These are phyloP conservation scores for Phaedon cochleariae DNA, from an alignment of 2,888 invertebrate species.

Conservation along the genomic window DNA sequence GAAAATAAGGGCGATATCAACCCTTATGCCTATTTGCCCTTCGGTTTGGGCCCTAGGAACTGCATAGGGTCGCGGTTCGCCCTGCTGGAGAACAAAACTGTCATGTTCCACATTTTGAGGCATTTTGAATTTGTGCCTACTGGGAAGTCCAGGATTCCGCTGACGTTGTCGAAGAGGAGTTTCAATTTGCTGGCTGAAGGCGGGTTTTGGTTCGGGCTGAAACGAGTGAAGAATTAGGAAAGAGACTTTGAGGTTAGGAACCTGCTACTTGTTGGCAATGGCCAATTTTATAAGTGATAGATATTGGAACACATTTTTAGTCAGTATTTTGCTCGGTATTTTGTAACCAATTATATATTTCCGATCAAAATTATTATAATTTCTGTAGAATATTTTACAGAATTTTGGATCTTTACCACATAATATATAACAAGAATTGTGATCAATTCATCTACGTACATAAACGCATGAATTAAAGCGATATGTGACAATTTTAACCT, in stretches of 20 bases:
- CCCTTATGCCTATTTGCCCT: conserved; percentile 65
- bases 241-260: background rate
- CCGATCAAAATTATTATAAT: too few relatives aligned
- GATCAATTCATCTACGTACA: too few relatives aligned
- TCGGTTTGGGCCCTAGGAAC: conserved; percentile 65
- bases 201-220: conserved; percentile 22
- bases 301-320: too few relatives aligned
- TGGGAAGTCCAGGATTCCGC: conserved; percentile 40
- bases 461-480: too few relatives aligned
- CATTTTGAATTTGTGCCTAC: conserved; percentile 51
- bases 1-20: conserved; percentile 59
- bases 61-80: conserved; percentile 63
- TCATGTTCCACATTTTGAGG: conserved; percentile 47
- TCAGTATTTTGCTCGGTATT: too few relatives aligned
- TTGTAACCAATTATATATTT: too few relatives aligned
- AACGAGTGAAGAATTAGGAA: conserved; percentile 10
- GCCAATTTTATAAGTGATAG: too few relatives aligned
- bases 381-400: too few relatives aligned
- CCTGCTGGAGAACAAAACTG: conserved; percentile 43
- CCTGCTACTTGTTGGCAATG: too few relatives aligned
- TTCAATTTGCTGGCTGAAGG: conserved; percentile 20
- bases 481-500: too few relatives aligned
- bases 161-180: conserved; percentile 20
- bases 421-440: too few relatives aligned
- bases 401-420: too few relatives aligned